A percentile compares a stretch with the other conserved stretches of the same genome.
Conservation (phyloP, 2,888 invertebrate species). For the Eristalis intricaria region DNA sequence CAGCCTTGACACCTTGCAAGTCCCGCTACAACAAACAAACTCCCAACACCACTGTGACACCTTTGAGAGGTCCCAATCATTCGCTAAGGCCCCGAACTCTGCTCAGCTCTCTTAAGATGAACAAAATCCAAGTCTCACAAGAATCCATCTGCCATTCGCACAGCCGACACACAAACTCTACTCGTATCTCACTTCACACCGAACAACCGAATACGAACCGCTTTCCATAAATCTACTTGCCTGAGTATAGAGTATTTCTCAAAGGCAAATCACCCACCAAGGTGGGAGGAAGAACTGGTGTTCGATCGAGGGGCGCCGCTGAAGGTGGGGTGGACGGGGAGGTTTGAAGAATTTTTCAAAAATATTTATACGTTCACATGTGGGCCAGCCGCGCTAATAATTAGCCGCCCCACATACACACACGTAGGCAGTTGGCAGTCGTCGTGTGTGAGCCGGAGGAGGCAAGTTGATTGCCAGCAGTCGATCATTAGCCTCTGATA, state of each 20-base stretch:
- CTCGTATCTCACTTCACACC: neutral
- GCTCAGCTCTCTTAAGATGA: neutral
- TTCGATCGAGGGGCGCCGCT: no score
- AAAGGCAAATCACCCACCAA: neutral
- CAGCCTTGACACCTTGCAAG: no score
- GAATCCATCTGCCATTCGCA: neutral
- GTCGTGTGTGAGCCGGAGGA: neutral
- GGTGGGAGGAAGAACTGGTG: no score
- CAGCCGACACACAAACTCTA: neutral
- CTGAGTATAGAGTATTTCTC: neutral
- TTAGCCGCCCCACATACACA: conserved; percentile 26
- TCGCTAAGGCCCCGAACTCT: neutral
- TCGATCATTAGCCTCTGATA: conserved; percentile 56
- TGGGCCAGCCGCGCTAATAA: conserved; percentile 38
- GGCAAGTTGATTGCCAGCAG: conserved; percentile 56
- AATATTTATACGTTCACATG: conserved; percentile 51
- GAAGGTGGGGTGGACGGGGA: neutral
- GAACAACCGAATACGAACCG: neutral
- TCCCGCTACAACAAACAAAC: no score
- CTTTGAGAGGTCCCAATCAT: no score
- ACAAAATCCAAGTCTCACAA: neutral
- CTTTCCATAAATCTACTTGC: neutral
- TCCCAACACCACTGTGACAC: no score
- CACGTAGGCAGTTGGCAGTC: neutral
- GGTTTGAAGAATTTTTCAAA: neutral